phyloP scores from a whole-genome alignment of 1,140 invertebrate genomes.

The Neotoxoptera formosana region DNA sequence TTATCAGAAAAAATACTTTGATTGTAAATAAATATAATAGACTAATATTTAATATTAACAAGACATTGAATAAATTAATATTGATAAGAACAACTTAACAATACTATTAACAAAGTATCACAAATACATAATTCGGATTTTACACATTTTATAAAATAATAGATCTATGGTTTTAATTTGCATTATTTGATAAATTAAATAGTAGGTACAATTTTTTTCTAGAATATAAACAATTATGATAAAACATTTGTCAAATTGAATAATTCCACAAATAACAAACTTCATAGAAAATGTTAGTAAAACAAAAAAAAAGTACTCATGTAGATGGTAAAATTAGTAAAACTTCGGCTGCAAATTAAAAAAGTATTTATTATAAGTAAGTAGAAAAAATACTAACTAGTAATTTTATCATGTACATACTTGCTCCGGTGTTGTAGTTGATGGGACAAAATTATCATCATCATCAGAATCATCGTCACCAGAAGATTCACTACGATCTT shows the following conservation, averaged over 20 bases:
- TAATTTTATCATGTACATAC: constrained; percentile 63
- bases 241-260: constrained; percentile 30
- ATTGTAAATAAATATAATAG: constrained; percentile 39
- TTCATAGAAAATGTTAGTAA: constrained; percentile 41
- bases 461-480: constrained; percentile 83
- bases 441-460: constrained; percentile 70
- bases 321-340: constrained; percentile 46
- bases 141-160: not conserved
- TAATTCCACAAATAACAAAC: constrained; percentile 24
- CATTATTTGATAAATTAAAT: constrained; percentile 19
- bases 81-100: constrained; percentile 37
- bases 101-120: constrained; percentile 48
- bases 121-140: constrained; percentile 56
- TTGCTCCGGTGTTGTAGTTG: constrained; percentile 72
- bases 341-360: constrained; percentile 57
- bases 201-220: constrained; percentile 38
- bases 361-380: not conserved
- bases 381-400: not conserved
- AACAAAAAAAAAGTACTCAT: not conserved
- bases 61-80: constrained; percentile 31
- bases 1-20: constrained; percentile 39
- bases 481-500: constrained; percentile 74
- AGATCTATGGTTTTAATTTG: constrained; percentile 5
- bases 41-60: constrained; percentile 47
- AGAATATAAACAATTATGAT: constrained; percentile 44